Evolutionary conservation across 2,797 vertebrate species (phyloP), one percentile per base, ranked within the genome.

Genomic region (Crenuchus spilurus): DNA sequence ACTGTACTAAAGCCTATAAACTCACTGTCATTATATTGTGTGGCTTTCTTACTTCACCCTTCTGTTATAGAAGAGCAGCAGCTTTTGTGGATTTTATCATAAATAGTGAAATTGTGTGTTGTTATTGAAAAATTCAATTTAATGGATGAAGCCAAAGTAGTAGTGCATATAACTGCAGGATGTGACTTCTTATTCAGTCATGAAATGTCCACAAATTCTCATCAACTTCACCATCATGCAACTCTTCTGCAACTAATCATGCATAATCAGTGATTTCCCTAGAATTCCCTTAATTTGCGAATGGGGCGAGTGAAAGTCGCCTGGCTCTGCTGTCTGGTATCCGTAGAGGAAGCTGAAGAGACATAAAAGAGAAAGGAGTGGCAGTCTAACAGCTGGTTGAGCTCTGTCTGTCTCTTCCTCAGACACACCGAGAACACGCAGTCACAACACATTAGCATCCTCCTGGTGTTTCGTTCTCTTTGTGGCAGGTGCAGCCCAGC

Each of bases 361-460:
- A 39, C 18, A 28, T 49, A 28, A 58, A 58, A 41, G 42, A 39
- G 54, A 51, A 41, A 49, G 61, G 51, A 57, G 60, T 65, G 61
- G 74, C 31, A 46, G 52, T 14, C 28, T 49, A 60, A 58, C 61
- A 66, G 68, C 68, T 58, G 74, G 8, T 65, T n/a, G 39, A 22
- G 16, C 51, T 75, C n/a, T 14, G 24, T n/a, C 6, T 28, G 20
- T 26, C 20, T 24, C 13, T 3, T 37, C 28, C 31, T 58, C 37
- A 44, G 14, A 4, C 61, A 46, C 35, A 33, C 16, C 14, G 28
- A 70, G 49, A 49, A 70, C 58, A 39, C 0, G 0, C 51, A 57
- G 51, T 65, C 67, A 70, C 31, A 71, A 58, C 51, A 41, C 57
- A 71, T 71, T 58, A 65, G 5, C 28, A 6, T 63, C 67, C 31